These are phyloP conservation scores for Tenthredo scrophulariae DNA, from an alignment of 2,888 invertebrate genomes.

Conservation along the genomic window DNA sequence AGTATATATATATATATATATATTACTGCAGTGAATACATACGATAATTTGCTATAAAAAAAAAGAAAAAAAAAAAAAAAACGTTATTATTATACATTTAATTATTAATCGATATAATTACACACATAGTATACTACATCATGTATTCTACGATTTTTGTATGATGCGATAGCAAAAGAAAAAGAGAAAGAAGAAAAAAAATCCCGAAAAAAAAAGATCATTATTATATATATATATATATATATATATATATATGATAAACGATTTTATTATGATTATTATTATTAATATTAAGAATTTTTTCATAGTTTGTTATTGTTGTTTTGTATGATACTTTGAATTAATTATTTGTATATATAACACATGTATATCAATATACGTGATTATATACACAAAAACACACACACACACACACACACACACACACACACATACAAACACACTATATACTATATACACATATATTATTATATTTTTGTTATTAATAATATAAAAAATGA, in stretches of 20 bases:
- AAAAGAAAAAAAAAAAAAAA: background rate
- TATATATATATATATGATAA: conserved; percentile 72
- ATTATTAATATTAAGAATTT: conserved; percentile 60
- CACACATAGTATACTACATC: conserved; percentile 62
- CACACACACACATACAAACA: conserved; percentile 55
- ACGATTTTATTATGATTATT: conserved; percentile 76
- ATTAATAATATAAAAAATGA: conserved; percentile 67
- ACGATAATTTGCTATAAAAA: background rate
- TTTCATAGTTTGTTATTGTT: conserved; percentile 77
- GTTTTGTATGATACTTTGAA: conserved; percentile 74
- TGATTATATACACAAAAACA: conserved; percentile 20
- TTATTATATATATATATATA: conserved; percentile 71
- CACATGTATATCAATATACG: conserved; percentile 60
- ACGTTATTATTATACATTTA: conserved; percentile 62
- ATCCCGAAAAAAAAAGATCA: conserved; percentile 54
- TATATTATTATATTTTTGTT: conserved; percentile 70
- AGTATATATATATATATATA: conserved; percentile 67
- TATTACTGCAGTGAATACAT: conserved; percentile 62
- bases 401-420: conserved; percentile 51
- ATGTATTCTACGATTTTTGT: conserved; percentile 70
- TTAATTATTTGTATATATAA: conserved; percentile 56
- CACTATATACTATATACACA: conserved; percentile 57
- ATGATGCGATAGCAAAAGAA: conserved; percentile 62
- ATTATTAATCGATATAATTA: conserved; percentile 65
- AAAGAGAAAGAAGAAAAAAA: background rate